A percentile compares a stretch with the other conserved stretches of the same genome.
These are phyloP conservation scores for Helicoverpa zea DNA, from an alignment of 1,140 invertebrate genomes.

Conservation along the genomic window DNA sequence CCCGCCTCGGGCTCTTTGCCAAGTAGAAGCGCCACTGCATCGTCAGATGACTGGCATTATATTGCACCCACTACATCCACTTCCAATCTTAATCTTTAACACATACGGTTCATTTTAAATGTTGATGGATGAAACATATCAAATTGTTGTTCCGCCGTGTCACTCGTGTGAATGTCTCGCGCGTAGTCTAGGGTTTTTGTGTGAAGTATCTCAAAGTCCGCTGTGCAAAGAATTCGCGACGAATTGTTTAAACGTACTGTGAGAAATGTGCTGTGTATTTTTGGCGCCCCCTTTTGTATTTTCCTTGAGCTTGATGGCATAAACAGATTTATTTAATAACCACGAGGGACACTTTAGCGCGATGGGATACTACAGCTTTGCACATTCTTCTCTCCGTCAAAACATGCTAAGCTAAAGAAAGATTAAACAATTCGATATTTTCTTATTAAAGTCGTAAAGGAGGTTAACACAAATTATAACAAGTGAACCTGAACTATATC, in stretches of 20 bases:
- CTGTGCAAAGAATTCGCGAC: conserved; percentile 64
- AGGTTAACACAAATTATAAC: background rate
- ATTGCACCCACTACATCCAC: conserved; percentile 41
- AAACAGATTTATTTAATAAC: conserved; percentile 29
- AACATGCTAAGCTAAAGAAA: background rate
- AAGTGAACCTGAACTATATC: background rate
- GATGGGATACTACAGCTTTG: background rate
- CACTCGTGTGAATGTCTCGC: conserved; percentile 77
- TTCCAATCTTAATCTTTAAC: conserved; percentile 46
- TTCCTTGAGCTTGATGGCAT: conserved; percentile 50
- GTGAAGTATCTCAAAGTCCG: conserved; percentile 77
- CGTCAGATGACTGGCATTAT: conserved; percentile 55
- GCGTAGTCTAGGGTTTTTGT: conserved; percentile 79
- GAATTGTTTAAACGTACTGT: conserved; percentile 61
- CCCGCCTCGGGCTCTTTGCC: conserved; percentile 76
- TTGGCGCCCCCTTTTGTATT: conserved; percentile 47
- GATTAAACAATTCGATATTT: background rate
- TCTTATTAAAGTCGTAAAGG: background rate
- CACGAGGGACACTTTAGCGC: background rate
- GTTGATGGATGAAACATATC: conserved; percentile 37
- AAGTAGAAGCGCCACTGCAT: conserved; percentile 80
- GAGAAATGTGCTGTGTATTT: conserved; percentile 58
- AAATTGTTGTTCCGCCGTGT: conserved; percentile 63
- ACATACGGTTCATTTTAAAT: conserved; percentile 56
- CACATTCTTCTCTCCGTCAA: background rate